A percentile compares a stretch with the other conserved stretches of the same genome.
These are phyloP conservation scores for Ephialtes manifestator DNA, from an alignment of 2,888 invertebrate genomes.

Conservation along the genomic window DNA sequence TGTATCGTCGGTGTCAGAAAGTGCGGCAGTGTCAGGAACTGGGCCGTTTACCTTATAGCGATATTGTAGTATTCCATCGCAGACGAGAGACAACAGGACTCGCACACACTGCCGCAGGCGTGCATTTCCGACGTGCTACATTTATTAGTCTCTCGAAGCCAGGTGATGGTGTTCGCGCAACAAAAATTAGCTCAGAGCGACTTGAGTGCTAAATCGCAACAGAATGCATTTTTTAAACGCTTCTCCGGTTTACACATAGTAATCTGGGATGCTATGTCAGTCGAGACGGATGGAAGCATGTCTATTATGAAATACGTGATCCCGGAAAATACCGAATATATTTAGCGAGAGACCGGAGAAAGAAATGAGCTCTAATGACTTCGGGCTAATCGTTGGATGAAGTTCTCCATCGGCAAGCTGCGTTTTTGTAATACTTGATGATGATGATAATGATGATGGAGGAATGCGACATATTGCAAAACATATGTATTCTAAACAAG, in stretches of 20 bases:
- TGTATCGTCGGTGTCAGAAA: no score
- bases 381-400: not conserved
- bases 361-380: constrained; percentile 1
- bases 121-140: constrained; percentile 39
- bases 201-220: not conserved
- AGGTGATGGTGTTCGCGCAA: not conserved
- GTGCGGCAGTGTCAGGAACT: no score
- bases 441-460: not conserved
- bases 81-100: constrained; percentile 15
- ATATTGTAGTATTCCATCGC: constrained; percentile 9
- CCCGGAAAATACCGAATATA: not conserved
- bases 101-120: constrained; percentile 27
- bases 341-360: not conserved
- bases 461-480: not conserved
- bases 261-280: not conserved
- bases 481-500: not conserved
- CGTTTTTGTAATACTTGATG: not conserved
- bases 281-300: not conserved
- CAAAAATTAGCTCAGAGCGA: constrained; percentile 12
- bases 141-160: constrained; percentile 37
- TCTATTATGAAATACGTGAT: not conserved
- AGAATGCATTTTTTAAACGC: not conserved
- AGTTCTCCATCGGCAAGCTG: not conserved
- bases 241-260: not conserved
- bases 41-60: no score